Base-by-base conservation (phyloP, 2,888 invertebrate species). In the Spisula solida region DNA sequence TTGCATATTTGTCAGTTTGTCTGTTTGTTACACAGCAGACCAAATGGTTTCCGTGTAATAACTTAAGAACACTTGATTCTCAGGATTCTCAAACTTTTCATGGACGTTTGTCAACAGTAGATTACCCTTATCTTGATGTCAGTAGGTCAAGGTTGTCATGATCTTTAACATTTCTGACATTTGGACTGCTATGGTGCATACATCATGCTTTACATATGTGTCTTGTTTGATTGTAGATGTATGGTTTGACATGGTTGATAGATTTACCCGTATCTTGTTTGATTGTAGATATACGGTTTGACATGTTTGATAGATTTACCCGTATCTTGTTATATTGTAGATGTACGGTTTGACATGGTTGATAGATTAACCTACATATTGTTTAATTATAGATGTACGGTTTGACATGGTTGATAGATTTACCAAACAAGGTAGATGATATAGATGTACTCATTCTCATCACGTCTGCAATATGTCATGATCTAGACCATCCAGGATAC, bases 281-380 rank as follows among this genome's bases (percentile, higher is more conserved):
- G 51, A 5, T 95, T 94, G n/a, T 97, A 98, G 98, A 98, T 98
- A 98, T 98, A 98, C 97, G 98, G 98, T 86, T 98, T 98, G 95
- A 97, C 98, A 75, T 98, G 98, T 97, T 97, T 98, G 92, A 98
- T 98, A 89, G 98, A 98, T 96, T 97, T 98, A 87, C 97, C 97
- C 66, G 97, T 90, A n/a, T n/a, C 5, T 47, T 47, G 47, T 47
- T 47, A 8, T 5, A 47, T 95, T 94, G n/a, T 97, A 98, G 98
- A 98, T 98, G 98, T 98, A 98, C 97, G 98, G 98, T 86, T 98
- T 98, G 95, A 97, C 98, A 75, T 98, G 98, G 97, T 97, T 98
- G 92, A 98, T 98, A 89, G 98, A 98, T 96, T 97, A 98, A 87
- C 97, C 97, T 97, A 97, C 90, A n/a, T n/a, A 47, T 47, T 47